phyloP scores from a whole-genome alignment of 2,113 vertebrate species.

The Ptyas mucosa region DNA sequence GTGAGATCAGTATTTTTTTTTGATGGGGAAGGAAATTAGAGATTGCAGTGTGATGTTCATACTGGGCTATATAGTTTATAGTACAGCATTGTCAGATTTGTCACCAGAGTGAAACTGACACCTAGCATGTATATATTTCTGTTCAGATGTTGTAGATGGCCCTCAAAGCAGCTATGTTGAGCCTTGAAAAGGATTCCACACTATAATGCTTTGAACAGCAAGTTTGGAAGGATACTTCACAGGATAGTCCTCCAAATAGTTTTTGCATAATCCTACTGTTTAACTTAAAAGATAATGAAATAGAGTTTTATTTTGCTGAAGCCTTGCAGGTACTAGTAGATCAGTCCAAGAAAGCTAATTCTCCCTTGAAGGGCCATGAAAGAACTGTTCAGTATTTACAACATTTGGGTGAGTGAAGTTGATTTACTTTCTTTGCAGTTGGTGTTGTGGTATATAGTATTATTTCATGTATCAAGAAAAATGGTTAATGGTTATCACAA shows the following conservation, averaged over 20 bases:
- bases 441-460: not conserved
- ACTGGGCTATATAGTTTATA: not conserved
- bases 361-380: slow-evolving; percentile 95
- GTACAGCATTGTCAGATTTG: not conserved
- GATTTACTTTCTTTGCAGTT: not conserved
- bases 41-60: not conserved
- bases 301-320: slow-evolving; percentile 55
- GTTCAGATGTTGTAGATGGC: not conserved
- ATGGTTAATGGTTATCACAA: not conserved
- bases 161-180: not conserved
- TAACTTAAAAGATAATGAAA: not conserved
- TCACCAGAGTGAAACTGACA: not conserved
- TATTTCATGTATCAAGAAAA: not conserved
- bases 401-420: slow-evolving; percentile 80
- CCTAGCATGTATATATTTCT: not conserved
- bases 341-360: slow-evolving; percentile 98
- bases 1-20: not conserved
- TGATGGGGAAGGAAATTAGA: not conserved
- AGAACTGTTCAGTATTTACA: slow-evolving; percentile 97
- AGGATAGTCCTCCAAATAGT: not conserved
- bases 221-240: not conserved
- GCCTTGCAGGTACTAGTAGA: slow-evolving; percentile 94
- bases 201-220: not conserved
- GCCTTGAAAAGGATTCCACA: not conserved
- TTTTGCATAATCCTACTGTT: not conserved